Base-by-base conservation (phyloP, 2,888 invertebrate genomes). In the Nemapogon koenigi region DNA sequence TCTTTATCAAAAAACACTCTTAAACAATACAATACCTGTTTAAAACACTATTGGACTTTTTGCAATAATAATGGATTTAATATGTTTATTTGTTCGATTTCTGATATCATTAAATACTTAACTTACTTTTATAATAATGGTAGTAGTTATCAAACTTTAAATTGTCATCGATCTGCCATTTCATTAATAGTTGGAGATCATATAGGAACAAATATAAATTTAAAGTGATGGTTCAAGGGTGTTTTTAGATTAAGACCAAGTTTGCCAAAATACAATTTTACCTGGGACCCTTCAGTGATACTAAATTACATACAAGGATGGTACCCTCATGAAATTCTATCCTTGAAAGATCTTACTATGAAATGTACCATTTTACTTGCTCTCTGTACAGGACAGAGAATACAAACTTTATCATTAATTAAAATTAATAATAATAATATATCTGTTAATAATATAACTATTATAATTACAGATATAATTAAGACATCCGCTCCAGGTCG, bases 221-320 rank as follows among this genome's bases (percentile, higher is more conserved):
- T 38, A 3, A 38, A 31, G 26, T 16, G 31, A n/a, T 26, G 16
- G 16, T 38, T 38, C 4, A 30, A 7, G 11, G 38, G 38, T n/a
- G 11, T 32, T n/a, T 38, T 10, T 25, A 22, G 17, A 13, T 10
- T 32, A 25, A 19, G 17, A 8, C 38, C 38, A 4, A 7, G 4
- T 6, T 14, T 10, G 10, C 38, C 32, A 7, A 38, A 26, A 25
- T 38, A 38, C 16, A 1, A 13, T 2, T 6, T 11, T 7, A 25
- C 26, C n/a, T 38, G 38, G 38, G 26, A 38, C 14, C 31, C 32
- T 2, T 1, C 2, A 1, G 32, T 11, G 14, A 26, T 38, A 11
- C 17, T 38, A 26, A 7, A 22, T 7, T 16, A 16, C 16, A 11
- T 38, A 31, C 4, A 10, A 4, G 16, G 16, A 13, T 32, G 3